Base-by-base conservation (phyloP, 1,140 invertebrate species). In the Yoshiicerus persimilis region DNA sequence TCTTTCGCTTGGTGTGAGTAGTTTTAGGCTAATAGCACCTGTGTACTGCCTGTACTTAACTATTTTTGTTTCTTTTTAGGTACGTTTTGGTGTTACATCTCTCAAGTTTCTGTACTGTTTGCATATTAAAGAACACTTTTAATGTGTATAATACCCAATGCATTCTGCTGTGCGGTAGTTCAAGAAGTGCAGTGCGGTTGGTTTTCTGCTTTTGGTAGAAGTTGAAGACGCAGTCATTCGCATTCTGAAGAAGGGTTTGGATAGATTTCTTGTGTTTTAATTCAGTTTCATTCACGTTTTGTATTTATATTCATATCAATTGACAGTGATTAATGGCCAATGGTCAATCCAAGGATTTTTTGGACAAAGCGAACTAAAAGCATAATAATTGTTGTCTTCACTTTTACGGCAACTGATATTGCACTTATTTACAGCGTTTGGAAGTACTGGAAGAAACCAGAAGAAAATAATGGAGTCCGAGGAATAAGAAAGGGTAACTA, bases 401-500 rank as follows among this genome's bases (percentile, higher is more conserved):
- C 66, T 1, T 88, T 88, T 85, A 85, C 87, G 2, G 80, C 56
- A 23, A 88, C 38, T 11, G 87, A 88, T 47, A 34, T 86, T 39
- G 32, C 77, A 34, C 84, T 89, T 56, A 23, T 47, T 11, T 87
- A 87, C 38, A 30, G 36, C 16, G 36, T 5, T 0, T 87, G 86
- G 83, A 89, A 75, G 32, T 62, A 23, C n/a, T 87, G 32, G 77
- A 80, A 66, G 20, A 87, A 83, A 23, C 41, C 36, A 34, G 38
- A 1, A 47, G 30, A 30, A 27, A 64, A 9, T 87, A 13, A 39
- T 70, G 16, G 84, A 13, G 38, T 16, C 27, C 16, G 10, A 25
- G 4, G 13, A 10, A 27, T 16, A 66, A 70, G 16, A 23, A 47
- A 27, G 2, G 25, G 9, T 16, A 32, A 84, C 11, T 27, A 41